Conservation (phyloP, 1,140 invertebrate genomes). For the Plodia interpunctella region DNA sequence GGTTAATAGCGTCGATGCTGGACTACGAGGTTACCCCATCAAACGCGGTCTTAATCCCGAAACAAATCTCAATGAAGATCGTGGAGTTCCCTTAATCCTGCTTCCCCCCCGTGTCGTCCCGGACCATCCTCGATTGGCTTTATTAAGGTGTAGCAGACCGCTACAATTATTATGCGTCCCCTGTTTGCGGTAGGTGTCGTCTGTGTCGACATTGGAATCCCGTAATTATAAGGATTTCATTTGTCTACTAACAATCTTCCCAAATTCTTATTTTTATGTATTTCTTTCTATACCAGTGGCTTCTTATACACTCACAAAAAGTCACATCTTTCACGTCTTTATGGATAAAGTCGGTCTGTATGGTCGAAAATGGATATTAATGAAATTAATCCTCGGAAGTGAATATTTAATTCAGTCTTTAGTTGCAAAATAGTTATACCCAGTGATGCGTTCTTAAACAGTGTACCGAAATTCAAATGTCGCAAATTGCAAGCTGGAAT, state of each 20-base stretch:
- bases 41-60: constrained; percentile 66
- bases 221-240: constrained; percentile 70
- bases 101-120: constrained; percentile 21
- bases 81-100: constrained; percentile 61
- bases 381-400: too few relatives aligned
- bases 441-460: too few relatives aligned
- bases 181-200: constrained; percentile 70
- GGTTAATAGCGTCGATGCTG: constrained; percentile 9
- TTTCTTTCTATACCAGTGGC: neutral
- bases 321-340: too few relatives aligned
- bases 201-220: constrained; percentile 59
- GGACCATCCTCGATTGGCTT: constrained; percentile 62
- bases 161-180: constrained; percentile 75
- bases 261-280: neutral
- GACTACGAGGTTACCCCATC: constrained; percentile 42
- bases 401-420: too few relatives aligned
- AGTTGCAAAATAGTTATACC: too few relatives aligned
- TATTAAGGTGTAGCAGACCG: constrained; percentile 75
- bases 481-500: constrained; percentile 29
- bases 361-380: too few relatives aligned
- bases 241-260: constrained; percentile 47
- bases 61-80: constrained; percentile 76
- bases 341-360: too few relatives aligned
- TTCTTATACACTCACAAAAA: too few relatives aligned
- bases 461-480: constrained; percentile 12